A percentile compares a stretch with the other conserved stretches of the same genome.
Evolutionary conservation across 2,797 vertebrate genomes (phyloP).

Genomic region (Chelmon rostratus): DNA sequence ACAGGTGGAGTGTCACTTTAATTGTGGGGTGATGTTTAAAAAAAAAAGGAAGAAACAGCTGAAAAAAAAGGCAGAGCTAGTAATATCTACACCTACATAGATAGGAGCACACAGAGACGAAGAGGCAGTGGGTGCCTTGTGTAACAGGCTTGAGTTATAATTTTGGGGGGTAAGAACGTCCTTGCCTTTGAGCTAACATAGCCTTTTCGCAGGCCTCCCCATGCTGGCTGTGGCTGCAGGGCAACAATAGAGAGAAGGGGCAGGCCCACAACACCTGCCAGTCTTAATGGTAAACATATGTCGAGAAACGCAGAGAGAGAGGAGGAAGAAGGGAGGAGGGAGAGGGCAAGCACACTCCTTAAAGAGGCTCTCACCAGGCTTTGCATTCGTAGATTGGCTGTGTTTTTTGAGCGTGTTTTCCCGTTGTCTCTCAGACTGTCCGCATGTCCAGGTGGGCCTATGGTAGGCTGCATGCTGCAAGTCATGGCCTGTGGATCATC

Average conservation of each 20-base stretch:
- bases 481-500: conserved; percentile 40
- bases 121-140: conserved; percentile 10
- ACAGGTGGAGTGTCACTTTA: conserved; percentile 3
- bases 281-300: conserved; percentile 86
- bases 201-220: conserved; percentile 66
- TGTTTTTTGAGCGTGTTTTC: conserved; percentile 14
- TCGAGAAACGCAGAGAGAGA: conserved; percentile 57
- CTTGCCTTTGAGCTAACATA: conserved; percentile 58
- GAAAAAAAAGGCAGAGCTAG: conserved; percentile 9
- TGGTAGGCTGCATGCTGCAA: conserved; percentile 6
- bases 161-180: conserved; percentile 33
- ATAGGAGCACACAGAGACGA: conserved; percentile 9
- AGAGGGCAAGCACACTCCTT: conserved; percentile 49
- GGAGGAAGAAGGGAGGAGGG: conserved; percentile 41
- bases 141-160: conserved; percentile 28
- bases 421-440: conserved; percentile 18
- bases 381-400: conserved; percentile 36
- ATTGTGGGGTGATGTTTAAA: conserved; percentile 2
- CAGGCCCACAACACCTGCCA: conserved; percentile 84
- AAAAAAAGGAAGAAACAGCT: background rate
- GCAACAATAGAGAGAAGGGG: conserved; percentile 77
- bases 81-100: background rate
- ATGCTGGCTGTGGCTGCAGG: conserved; percentile 66
- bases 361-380: conserved; percentile 56
- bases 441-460: conserved; percentile 8